Percentiles rank a stretch among this genome's conserved stretches.
These are phyloP conservation scores for Drosophila ustulata DNA, from an alignment of 2,888 invertebrate genomes.

Conservation along the genomic window DNA sequence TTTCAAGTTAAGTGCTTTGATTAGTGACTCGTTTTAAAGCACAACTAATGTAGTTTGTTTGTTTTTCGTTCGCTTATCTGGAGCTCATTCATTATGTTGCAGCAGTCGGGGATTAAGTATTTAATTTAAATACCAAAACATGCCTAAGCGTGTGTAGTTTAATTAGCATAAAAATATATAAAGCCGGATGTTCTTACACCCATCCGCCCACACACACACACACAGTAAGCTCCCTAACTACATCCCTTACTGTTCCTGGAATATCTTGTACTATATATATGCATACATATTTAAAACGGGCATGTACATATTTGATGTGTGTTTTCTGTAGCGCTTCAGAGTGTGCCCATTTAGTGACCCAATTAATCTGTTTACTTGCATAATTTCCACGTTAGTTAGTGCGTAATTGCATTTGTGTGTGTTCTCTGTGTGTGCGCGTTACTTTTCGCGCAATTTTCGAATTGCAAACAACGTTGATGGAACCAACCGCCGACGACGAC, in stretches of 20 bases:
- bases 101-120: conserved; percentile 7
- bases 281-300: conserved; percentile 16
- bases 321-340: conserved; percentile 15
- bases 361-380: conserved; percentile 81
- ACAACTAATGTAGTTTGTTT: background rate
- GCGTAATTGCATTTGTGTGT: conserved; percentile 61
- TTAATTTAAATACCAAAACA: conserved; percentile 14
- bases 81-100: conserved; percentile 7
- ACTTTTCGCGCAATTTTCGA: conserved; percentile 70
- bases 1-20: background rate
- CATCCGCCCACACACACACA: background rate
- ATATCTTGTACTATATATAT: conserved; percentile 4
- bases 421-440: conserved; percentile 40
- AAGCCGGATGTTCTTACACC: conserved; percentile 8
- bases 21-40: background rate
- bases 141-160: conserved; percentile 1
- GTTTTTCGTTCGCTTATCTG: conserved; percentile 2
- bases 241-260: background rate
- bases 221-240: background rate
- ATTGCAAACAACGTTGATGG: conserved; percentile 71
- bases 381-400: conserved; percentile 75
- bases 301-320: conserved; percentile 25
- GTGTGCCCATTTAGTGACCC: conserved; percentile 62
- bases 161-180: conserved; percentile 7
- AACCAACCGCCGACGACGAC: conserved; percentile 23